Conservation (phyloP, 92 coral and sea anemone genomes). For the Zoanthus sociatus region DNA sequence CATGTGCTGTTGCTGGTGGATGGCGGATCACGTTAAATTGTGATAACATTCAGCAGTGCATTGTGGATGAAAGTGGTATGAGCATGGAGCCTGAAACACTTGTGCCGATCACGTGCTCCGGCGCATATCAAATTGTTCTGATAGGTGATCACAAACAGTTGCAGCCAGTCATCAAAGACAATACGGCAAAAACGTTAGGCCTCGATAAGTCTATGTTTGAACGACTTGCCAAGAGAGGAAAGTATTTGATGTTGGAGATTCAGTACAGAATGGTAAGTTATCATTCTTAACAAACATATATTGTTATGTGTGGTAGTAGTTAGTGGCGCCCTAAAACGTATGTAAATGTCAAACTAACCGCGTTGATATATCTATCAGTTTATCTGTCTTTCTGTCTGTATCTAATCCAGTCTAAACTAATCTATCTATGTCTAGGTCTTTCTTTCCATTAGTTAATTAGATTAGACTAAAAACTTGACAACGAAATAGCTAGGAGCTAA, state of each 20-base stretch:
- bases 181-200: constrained; percentile 72
- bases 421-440: too few species aligned
- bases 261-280: constrained; percentile 91
- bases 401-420: too few species aligned
- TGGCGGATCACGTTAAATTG: constrained; percentile 49
- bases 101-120: constrained; percentile 82
- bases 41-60: constrained; percentile 68
- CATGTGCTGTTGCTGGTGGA: constrained; percentile 78
- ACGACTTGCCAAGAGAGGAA: constrained; percentile 62
- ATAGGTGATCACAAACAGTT: constrained; percentile 69
- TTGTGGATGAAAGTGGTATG: constrained; percentile 97
- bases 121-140: constrained; percentile 80
- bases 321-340: too few species aligned
- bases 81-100: constrained; percentile 89
- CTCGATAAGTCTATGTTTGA: constrained; percentile 86
- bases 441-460: too few species aligned
- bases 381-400: too few species aligned
- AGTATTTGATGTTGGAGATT: constrained; percentile 63
- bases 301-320: too few species aligned
- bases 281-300: too few species aligned
- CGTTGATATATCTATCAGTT: too few species aligned
- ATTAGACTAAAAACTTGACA: too few species aligned
- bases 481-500: too few species aligned
- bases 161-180: constrained; percentile 68
- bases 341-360: too few species aligned